Conservation (phyloP, 2,888 invertebrate species). For the Platycheirus albimanus region DNA sequence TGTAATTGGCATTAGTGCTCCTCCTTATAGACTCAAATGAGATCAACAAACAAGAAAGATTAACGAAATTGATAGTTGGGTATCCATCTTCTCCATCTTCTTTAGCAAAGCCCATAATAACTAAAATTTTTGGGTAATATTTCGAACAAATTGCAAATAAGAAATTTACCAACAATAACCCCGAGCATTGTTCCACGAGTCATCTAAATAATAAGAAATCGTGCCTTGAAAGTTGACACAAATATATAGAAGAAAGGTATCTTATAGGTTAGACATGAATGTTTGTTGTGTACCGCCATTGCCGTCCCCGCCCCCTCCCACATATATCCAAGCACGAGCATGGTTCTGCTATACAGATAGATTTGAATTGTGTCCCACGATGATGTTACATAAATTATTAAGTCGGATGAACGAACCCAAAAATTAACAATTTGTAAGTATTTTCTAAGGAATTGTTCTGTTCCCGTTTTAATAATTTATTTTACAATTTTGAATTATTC, state of each 20-base stretch:
- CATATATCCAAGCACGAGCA: no score
- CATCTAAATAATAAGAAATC: conserved; percentile 5
- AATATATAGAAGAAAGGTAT: not conserved
- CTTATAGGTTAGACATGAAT: not conserved
- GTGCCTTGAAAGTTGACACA: conserved; percentile 36
- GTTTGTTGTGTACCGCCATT: not conserved
- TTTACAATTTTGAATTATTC: conserved; percentile 55
- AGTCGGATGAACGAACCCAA: conserved; percentile 27
- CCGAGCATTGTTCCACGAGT: not conserved
- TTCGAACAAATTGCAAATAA: conserved; percentile 24
- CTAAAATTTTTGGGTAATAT: not conserved
- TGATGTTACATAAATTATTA: conserved; percentile 21
- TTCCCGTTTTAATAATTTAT: conserved; percentile 62
- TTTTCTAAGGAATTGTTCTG: conserved; percentile 4
- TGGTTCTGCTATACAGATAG: no score
- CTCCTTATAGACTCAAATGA: conserved; percentile 1
- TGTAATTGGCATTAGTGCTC: no score
- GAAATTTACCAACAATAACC: not conserved
- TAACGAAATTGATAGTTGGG: not conserved
- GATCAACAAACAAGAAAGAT: conserved; percentile 9
- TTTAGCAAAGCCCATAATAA: conserved; percentile 1
- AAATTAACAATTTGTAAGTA: conserved; percentile 15
- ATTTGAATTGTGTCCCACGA: not conserved
- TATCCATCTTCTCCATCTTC: not conserved
- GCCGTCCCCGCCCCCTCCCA: no score